Evolutionary conservation across 2,113 vertebrate genomes (phyloP).

Genomic region (Halcyon senegalensis): DNA sequence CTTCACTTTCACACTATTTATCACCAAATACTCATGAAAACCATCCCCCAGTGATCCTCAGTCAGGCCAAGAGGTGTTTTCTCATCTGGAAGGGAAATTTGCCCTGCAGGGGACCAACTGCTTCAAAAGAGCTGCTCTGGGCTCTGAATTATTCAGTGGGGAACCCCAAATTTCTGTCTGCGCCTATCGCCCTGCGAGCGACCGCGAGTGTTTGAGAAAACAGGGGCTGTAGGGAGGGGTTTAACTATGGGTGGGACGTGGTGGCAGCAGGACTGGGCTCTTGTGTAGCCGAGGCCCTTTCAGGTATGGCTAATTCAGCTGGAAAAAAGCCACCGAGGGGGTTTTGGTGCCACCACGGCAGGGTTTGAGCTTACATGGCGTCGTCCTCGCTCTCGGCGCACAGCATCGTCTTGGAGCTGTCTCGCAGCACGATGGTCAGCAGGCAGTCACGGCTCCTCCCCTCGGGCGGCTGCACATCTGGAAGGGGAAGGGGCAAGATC

Average conservation of each 20-base stretch:
- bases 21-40: not conserved
- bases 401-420: slow-evolving; percentile 81
- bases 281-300: fast-evolving
- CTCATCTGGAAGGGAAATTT: not conserved
- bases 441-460: slow-evolving; percentile 84
- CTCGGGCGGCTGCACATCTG: slow-evolving; percentile 88
- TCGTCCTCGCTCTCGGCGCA: slow-evolving; percentile 92
- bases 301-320: fast-evolving
- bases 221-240: fast-evolving
- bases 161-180: not conserved
- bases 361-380: slow-evolving; percentile 81
- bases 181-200: fast-evolving
- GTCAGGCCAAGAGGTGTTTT: not conserved
- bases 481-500: not conserved
- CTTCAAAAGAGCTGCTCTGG: not conserved
- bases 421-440: slow-evolving; percentile 79
- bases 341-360: fast-evolving
- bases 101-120: fast-evolving
- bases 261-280: fast-evolving
- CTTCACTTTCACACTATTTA: not conserved
- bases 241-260: not conserved
- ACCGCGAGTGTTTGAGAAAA: not conserved
- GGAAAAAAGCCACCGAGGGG: fast-evolving
- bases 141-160: not conserved
- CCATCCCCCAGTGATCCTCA: not conserved